Base-by-base conservation (phyloP, 2,888 invertebrate genomes). In the Tenthredo scrophulariae region DNA sequence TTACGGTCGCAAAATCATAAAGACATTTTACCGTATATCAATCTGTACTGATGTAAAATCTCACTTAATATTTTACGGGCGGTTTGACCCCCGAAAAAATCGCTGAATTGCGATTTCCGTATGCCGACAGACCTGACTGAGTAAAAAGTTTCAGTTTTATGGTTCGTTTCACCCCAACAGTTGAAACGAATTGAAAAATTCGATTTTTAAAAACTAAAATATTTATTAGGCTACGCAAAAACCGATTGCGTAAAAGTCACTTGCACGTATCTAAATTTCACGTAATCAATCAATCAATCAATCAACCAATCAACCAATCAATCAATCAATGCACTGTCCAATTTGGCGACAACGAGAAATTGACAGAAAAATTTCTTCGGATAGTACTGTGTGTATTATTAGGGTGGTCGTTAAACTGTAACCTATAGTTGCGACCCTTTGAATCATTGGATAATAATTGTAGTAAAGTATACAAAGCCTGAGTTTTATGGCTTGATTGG, bases 241-340 rank as follows among this genome's bases (percentile, higher is more conserved):
- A 15, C 43, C 13, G 4, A 43, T 74, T 74, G 29, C 50, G 15
- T 7, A 77, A 77, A 29, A 77, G 50, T 46, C 50, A 50, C 54
- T 29, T 50, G 77, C 77, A 50, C 18, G 26, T 77, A 54, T 74
- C 43, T 74, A 74, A 74, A 74, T 50, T 77, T 46, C 50, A 75
- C 26, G 75, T 43, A 54, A 54, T 54, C 6, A 54, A 54, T 50
- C 4, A 46, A 46, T 46, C 15, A 18, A 15, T 46, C 13, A 15
- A 46, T 46, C n/a, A n/a, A n/a, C n/a, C 13, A 74, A 74, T 22
- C 22, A 37, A 46, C n/a, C n/a, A 54, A 54, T 54, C 6, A 54
- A 54, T 50, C 4, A 46, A 46, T 46, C 15, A 18, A 15, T n/a
- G n/a, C n/a, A n/a, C n/a, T 22, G 29, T 26, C 29, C 9, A 50